Conservation (phyloP, 1,140 invertebrate genomes). For the Drosophila sturtevanti region DNA sequence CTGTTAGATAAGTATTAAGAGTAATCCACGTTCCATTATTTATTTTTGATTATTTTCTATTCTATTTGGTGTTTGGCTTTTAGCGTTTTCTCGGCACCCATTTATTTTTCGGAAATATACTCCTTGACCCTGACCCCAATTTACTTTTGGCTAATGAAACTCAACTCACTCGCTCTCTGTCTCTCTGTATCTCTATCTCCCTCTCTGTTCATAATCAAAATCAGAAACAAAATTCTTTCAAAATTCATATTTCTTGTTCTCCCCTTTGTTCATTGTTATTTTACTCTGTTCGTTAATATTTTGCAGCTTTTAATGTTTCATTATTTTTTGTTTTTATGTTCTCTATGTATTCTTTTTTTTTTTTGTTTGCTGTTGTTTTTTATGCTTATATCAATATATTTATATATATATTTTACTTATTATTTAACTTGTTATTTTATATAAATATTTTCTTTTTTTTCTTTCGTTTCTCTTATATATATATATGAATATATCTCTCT, state of each 20-base stretch:
- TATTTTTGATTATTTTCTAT: background rate
- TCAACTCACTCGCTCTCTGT: background rate
- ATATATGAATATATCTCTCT: constrained; percentile 5
- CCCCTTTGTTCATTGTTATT: constrained; percentile 19
- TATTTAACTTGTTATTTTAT: constrained; percentile 38
- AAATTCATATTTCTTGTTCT: background rate
- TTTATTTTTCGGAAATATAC: background rate
- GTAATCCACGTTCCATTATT: background rate
- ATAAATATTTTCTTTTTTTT: constrained; percentile 57
- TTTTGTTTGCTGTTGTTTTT: constrained; percentile 23
- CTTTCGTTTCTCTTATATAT: constrained; percentile 64
- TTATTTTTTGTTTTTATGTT: constrained; percentile 31
- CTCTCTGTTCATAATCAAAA: constrained; percentile 20
- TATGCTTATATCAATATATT: constrained; percentile 7
- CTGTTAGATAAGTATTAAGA: background rate
- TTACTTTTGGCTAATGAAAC: constrained; percentile 1
- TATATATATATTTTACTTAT: background rate
- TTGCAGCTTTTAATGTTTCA: constrained; percentile 40
- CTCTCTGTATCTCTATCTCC: constrained; percentile 10
- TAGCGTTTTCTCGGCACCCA: constrained; percentile 1
- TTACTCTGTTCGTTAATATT: background rate
- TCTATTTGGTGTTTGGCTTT: constrained; percentile 64
- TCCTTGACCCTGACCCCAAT: background rate
- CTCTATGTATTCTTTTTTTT: constrained; percentile 26
- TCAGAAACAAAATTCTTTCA: background rate